Evolutionary conservation across 53 echinoderm and acorn worm genomes (phyloP), one percentile per base, ranked within the genome.

Genomic region (Crossaster papposus): DNA sequence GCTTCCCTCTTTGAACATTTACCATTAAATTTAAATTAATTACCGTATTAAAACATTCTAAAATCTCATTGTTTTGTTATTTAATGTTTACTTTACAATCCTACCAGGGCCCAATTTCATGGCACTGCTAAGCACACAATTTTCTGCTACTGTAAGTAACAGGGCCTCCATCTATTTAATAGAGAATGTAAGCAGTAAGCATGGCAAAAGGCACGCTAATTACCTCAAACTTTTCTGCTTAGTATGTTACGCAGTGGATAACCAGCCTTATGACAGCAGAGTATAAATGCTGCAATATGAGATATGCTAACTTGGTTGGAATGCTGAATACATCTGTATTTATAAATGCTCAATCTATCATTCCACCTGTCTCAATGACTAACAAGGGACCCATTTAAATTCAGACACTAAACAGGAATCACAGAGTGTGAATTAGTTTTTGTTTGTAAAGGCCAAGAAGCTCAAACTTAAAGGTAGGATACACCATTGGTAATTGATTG

Each of bases 321-420:
- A 82, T 82, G 64, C 36, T 36, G 24, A 34, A 37, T 64, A 68
- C 68, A 82, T 65, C 65, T 82, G 82, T 36, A 68, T 64, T 82
- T 82, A 82, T 82, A 68, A 68, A 65, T 82, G 63, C 14, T 26
- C 33, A 58, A 81, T 81, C 58, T n/a, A 81, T 81, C 81, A 81
- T 30, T 81, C 81, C 33, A 62, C 62, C 81, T 62, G 31, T 31
- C 81, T 22, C 18, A 79, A 5, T 30, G 54, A 34, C 33, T 52
- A 20, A 32, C 55, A 32, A 62, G 12, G 68, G 68, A 5, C 68
- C 68, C 17, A 3, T 68, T 68, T 68, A 26, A 68, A 3, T 22
- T 26, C 58, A 26, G 68, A 68, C 68, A 68, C 58, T 58, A 20
- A 0, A 0, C 58, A 58, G 58, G 58, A 58, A 58, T 68, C 4